Conservation (phyloP, 2,888 invertebrate species). For the Netelia virgata region DNA sequence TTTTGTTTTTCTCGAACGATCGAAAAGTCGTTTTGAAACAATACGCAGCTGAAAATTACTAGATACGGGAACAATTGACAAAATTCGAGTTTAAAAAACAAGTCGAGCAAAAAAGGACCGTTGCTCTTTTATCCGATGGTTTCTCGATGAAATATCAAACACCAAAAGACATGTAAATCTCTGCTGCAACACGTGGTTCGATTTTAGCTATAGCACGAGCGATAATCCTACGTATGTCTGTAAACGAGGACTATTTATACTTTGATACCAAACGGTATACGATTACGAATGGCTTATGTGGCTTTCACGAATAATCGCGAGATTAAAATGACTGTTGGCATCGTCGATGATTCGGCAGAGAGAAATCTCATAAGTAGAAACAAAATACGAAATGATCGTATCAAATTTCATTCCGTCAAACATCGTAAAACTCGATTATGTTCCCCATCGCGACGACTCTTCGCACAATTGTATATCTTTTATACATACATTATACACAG, state of each 20-base stretch:
- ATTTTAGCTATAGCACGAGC: conserved; percentile 33
- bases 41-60: conserved; percentile 43
- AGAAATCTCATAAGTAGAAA: not conserved
- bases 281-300: conserved; percentile 32
- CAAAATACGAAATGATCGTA: not conserved
- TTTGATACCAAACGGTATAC: conserved; percentile 72
- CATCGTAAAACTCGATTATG: conserved; percentile 14
- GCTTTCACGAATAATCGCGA: not conserved
- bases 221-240: conserved; percentile 67
- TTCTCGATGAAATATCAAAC: conserved; percentile 37
- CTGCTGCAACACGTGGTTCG: conserved; percentile 63
- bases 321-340: not conserved
- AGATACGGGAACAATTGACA: conserved; percentile 25
- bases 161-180: conserved; percentile 54
- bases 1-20: conserved; percentile 18
- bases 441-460: conserved; percentile 43
- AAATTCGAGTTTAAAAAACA: conserved; percentile 6
- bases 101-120: conserved; percentile 10
- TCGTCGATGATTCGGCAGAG: too few species aligned
- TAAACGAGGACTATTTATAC: conserved; percentile 74
- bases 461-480: conserved; percentile 43
- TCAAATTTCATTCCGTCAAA: conserved; percentile 7
- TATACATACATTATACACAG: conserved; percentile 42
- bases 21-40: conserved; percentile 27
- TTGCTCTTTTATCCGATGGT: too few species aligned